These are phyloP conservation scores for Philotrypesis tridentata DNA, from an alignment of 1,140 invertebrate species.

Conservation along the genomic window DNA sequence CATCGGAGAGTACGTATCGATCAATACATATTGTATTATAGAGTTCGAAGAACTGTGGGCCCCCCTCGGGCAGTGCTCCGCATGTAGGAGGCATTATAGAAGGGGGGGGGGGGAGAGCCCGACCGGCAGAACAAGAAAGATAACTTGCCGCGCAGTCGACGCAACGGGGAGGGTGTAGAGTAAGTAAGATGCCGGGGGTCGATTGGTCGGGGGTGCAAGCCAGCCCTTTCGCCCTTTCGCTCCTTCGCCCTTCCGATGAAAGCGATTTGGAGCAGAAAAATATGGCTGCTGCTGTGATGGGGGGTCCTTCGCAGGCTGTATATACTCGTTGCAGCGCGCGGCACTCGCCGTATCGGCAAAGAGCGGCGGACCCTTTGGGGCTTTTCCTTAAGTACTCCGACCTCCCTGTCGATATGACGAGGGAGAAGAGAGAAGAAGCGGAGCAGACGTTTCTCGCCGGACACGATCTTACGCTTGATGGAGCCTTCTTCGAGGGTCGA, in stretches of 20 bases:
- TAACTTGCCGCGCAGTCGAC: conserved; percentile 65
- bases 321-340: background rate
- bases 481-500: conserved; percentile 22
- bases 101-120: background rate
- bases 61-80: background rate
- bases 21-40: too few relatives aligned
- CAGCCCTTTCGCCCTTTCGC: conserved; percentile 58
- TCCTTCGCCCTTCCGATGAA: too few relatives aligned
- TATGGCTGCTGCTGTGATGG: conserved; percentile 69
- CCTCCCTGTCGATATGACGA: conserved; percentile 8
- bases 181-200: conserved; percentile 67
- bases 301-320: too few relatives aligned
- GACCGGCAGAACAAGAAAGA: conserved; percentile 70
- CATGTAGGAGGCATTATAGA: too few relatives aligned
- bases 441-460: background rate
- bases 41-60: too few relatives aligned
- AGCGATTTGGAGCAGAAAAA: conserved; percentile 69
- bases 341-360: background rate
- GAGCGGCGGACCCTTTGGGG: background rate
- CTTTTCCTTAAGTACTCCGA: conserved; percentile 36
- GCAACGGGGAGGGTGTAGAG: conserved; percentile 68
- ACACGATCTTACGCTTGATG: conserved; percentile 32
- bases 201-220: conserved; percentile 69
- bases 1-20: too few relatives aligned
- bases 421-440: background rate